Percentiles rank a stretch among this genome's conserved stretches.
Conservation (phyloP, 2,113 vertebrate genomes). For the Caracal caracal region DNA sequence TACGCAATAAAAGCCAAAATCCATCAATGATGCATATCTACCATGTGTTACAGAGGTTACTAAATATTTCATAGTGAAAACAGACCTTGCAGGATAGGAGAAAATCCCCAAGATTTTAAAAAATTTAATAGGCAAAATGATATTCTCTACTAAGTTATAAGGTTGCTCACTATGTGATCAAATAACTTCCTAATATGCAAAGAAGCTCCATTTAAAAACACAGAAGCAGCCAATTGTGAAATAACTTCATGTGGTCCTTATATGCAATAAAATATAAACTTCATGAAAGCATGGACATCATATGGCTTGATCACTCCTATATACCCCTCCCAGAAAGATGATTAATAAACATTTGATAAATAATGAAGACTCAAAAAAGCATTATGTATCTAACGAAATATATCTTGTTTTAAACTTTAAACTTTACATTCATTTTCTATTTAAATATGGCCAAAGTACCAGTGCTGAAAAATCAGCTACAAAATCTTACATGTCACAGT, state of each 20-base stretch:
- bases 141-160: background rate
- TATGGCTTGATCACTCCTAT: background rate
- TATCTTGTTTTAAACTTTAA: constrained; percentile 28
- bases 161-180: background rate
- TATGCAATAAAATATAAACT: background rate
- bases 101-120: background rate
- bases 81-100: background rate
- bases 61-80: constrained; percentile 25
- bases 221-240: background rate
- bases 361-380: background rate
- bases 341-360: background rate
- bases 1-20: background rate
- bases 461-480: background rate
- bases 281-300: background rate
- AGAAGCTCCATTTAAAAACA: constrained; percentile 37
- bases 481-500: background rate
- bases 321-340: background rate
- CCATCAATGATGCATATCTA: background rate
- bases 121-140: background rate
- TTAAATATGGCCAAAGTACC: background rate
- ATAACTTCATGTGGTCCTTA: background rate
- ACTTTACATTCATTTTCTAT: background rate
- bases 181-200: constrained; percentile 34
- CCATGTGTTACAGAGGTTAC: background rate
- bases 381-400: constrained; percentile 3